phyloP scores from a whole-genome alignment of 2,113 vertebrate genomes.

The cattle (Bos taurus) region DNA sequence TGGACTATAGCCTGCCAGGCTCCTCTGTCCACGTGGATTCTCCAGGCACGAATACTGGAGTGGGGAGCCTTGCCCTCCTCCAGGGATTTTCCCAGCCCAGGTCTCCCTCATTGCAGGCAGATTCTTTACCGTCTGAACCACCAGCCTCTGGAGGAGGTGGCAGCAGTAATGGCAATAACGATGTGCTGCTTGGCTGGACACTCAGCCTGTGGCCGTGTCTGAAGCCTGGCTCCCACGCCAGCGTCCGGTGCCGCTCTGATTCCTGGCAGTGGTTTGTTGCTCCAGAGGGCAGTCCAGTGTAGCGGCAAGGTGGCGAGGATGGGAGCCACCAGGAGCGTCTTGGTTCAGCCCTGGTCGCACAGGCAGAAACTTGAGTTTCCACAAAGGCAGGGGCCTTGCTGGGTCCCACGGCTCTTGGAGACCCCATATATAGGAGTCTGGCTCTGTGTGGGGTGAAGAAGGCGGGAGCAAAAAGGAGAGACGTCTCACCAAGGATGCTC shows the following conservation, averaged over 20 bases:
- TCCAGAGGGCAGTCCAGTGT: not conserved
- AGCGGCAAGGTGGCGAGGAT: fast-evolving
- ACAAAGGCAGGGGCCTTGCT: not conserved
- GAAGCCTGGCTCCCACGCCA: not conserved
- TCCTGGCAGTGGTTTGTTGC: not conserved
- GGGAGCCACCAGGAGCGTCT: fast-evolving
- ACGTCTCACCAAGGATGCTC: not conserved
- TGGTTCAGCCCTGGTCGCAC: not conserved
- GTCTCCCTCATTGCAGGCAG: not conserved
- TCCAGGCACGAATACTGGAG: not conserved
- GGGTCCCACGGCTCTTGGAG: not conserved
- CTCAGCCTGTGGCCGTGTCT: fast-evolving
- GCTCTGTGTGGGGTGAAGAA: not conserved
- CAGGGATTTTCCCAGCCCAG: not conserved
- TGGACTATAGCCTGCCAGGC: not conserved
- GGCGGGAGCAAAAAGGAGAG: not conserved
- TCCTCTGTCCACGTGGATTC: not conserved
- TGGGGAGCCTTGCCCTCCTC: not conserved
- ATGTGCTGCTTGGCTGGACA: fast-evolving
- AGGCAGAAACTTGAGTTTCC: not conserved
- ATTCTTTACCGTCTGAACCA: not conserved
- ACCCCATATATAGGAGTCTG: not conserved
- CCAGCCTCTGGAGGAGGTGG: fast-evolving
- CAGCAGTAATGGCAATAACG: fast-evolving
- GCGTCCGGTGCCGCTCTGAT: fast-evolving